A percentile compares a stretch with the other conserved stretches of the same genome.
Conservation (phyloP, 2,888 invertebrate genomes). For the Trimorus sp. region DNA sequence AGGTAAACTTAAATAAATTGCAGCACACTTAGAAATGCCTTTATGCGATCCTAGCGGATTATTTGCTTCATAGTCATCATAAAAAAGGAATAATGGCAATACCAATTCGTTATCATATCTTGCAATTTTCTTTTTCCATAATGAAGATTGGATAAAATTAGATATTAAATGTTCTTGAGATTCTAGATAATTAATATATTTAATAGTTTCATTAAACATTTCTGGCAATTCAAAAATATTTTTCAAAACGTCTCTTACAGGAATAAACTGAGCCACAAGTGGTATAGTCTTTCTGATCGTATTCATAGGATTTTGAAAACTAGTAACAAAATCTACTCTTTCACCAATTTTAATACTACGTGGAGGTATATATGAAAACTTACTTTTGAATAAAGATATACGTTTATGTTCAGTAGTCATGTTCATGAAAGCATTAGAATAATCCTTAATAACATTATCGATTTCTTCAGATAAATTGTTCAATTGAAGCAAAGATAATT, state of each 20-base stretch:
- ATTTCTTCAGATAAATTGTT: constrained; percentile 4
- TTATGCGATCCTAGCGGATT: constrained; percentile 64
- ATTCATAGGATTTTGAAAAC: too few relatives aligned
- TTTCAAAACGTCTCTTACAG: constrained; percentile 48
- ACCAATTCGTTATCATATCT: constrained; percentile 29
- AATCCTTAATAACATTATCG: constrained; percentile 6
- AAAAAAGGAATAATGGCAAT: constrained; percentile 43
- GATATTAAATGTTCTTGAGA: constrained; percentile 18
- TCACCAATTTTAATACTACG: constrained; percentile 35
- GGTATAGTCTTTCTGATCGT: not conserved
- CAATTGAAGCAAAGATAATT: too few relatives aligned
- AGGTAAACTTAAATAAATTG: constrained; percentile 54
- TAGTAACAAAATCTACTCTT: constrained; percentile 11
- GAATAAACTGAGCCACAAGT: constrained; percentile 52
- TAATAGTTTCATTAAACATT: constrained; percentile 43
- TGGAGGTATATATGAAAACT: constrained; percentile 15
- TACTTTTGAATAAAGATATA: constrained; percentile 4
- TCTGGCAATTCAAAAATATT: constrained; percentile 51
- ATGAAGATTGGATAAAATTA: constrained; percentile 48
- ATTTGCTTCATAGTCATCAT: constrained; percentile 64
- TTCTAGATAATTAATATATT: constrained; percentile 51
- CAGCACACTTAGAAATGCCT: constrained; percentile 33
- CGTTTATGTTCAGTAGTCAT: constrained; percentile 14
- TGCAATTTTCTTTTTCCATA: constrained; percentile 44
- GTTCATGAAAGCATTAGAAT: constrained; percentile 11